Base-by-base conservation (phyloP, 2,888 invertebrate genomes). In the Cacoxenus indagator region DNA sequence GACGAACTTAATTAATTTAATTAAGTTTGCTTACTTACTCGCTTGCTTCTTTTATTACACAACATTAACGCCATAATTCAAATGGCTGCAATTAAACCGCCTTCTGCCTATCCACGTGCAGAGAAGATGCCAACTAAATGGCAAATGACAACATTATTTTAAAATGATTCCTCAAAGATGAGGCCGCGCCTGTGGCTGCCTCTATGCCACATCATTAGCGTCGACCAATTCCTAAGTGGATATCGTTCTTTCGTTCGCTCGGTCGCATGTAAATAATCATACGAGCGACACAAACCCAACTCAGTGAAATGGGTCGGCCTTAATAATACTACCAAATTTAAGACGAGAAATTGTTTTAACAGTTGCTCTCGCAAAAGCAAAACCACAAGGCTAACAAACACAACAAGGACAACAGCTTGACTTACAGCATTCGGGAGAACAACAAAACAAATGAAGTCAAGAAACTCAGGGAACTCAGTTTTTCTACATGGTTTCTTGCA, bases 1-100 rank as follows among this genome's bases (percentile, higher is more conserved):
- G 17, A 59, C 29, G 45, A 37, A 62, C 61, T 45, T 62, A 62
- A 62, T 62, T 62, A 62, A 31, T 62, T 62, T 61, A 61, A 61
- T 61, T 62, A 43, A 57, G 24, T 57, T 57, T 57, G n/a, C n/a
- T n/a, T n/a, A n/a, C 11, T 45, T 37, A 14, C 26, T 27, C 29
- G 29, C 14, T 57, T 57, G 57, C n/a, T 37, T 62, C 14, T 8
- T 45, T 62, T 14, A 62, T 62, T 62, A 45, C 61, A 37, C 17
- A 43, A 61, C 61, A 61, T 43, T 61, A 61, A n/a, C 6, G 59
- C 29, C 29, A 57, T 57, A 57, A 29, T 29, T 57, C 57, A 57
- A 27, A 6, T 26, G 27, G 54, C 54, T 2, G 2, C 48, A 2
- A 51, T 17, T n/a, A n/a, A 22, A 17, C 51, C 4, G 24, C 1